Base-by-base conservation (phyloP, 2,888 invertebrate species). In the Aspidiotus rigidus region DNA sequence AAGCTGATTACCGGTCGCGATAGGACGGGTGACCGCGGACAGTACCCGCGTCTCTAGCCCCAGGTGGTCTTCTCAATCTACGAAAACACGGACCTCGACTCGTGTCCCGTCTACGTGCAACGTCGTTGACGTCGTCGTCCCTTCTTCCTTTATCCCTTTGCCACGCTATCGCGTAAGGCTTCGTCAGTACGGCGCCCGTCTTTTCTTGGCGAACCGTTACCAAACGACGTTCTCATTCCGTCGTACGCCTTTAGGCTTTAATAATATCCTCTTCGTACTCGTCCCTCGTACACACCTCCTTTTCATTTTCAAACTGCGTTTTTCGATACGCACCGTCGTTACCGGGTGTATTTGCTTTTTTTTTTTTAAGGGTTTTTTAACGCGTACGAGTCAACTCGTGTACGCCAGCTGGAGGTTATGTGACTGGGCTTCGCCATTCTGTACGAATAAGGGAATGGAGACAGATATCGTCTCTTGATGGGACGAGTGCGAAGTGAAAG, bases 181-280 rank as follows among this genome's bases (percentile, higher is more conserved):
- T 66, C 66, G 66, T 66, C 66, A 66, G 66, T 66, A 66, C 66
- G 66, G 66, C 66, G 66, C 66, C 66, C 66, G 66, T 57, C 59
- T 56, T 59, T 59, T 44, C 59, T 28, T n/a, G 39, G 66, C 66
- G 66, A 66, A 66, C 66, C 66, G 66, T 66, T 66, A 66, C 66
- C 66, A 59, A 66, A 66, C 66, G 66, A 66, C 66, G 66, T 66
- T 66, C 66, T 66, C 66, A 66, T 66, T 66, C 66, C 66, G 66
- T 66, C 66, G 66, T 66, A 66, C 66, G 66, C 66, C 66, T 66
- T 57, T 66, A 66, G 66, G 66, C 66, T 66, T 66, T 66, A 66
- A 66, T 28, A 28, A 28, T 66, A 66, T 66, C 66, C 66, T 66
- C 66, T 66, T 57, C 66, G 66, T 66, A 64, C 64, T 11, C 59